Base-by-base conservation (phyloP, 2,797 vertebrate species). In the Myiotriccus ornatus region DNA sequence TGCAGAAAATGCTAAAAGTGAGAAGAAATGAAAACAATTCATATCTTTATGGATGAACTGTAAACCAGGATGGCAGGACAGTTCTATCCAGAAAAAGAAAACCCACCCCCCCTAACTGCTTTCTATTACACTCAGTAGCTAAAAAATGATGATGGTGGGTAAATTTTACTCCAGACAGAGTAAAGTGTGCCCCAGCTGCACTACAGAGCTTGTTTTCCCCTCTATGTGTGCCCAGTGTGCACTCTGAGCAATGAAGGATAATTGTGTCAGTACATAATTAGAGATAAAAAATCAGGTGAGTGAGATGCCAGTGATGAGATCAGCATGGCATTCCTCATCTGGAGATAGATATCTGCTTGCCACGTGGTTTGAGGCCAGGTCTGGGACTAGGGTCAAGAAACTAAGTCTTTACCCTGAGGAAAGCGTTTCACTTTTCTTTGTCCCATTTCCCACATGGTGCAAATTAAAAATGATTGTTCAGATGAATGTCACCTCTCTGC, bases 231-330 rank as follows among this genome's bases (percentile, higher is more conserved):
- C 91, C 67, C 60, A 90, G 91, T 2, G 3, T 69, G 83, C 55
- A 37, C 64, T 90, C 82, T 69, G 12, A 63, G 70, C 87, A 79
- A 94, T 80, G 91, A 92, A 83, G 82, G 79, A 85, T 91, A 85
- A 94, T 91, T 83, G 83, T 89, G 64, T 87, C 90, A 85, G 78
- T 74, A 55, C 82, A 62, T 95, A 93, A 95, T 89, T 59, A 93
- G 75, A 91, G 94, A 84, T 85, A 80, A 91, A 95, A 87, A 80
- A 65, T 47, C 3, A 0, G 46, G 69, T 0, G 5, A 87, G 69
- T 76, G 86, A 84, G 84, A 89, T 91, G 93, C 62, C 67, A 82
- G 57, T 65, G 77, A 65, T 76, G 77, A 75, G 84, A 86, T 78
- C 86, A 87, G 84, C 56, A 43, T 34, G 75, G 47, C 59, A 90